phyloP scores from a whole-genome alignment of 2,888 invertebrate genomes.

The Amphipyra tragopoginis region DNA sequence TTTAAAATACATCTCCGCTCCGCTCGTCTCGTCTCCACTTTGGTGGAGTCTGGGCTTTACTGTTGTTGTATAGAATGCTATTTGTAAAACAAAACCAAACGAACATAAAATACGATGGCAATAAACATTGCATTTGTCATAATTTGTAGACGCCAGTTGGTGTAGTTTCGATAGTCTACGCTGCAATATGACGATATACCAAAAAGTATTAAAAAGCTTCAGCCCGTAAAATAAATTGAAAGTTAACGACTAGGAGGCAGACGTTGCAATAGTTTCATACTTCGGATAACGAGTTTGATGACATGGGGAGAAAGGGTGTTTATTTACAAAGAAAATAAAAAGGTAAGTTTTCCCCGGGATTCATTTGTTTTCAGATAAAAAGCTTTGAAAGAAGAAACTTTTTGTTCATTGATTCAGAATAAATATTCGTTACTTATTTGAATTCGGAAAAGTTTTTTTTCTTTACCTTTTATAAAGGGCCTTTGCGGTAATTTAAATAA shows the following conservation, averaged over 20 bases:
- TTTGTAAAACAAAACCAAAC: no score
- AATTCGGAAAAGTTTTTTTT: neutral
- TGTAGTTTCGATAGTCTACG: neutral
- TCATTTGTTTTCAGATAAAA: neutral
- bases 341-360: neutral
- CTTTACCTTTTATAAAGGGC: neutral
- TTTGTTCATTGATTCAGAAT: neutral
- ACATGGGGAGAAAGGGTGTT: conserved; percentile 6
- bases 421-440: neutral
- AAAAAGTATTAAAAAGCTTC: conserved; percentile 15
- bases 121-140: neutral
- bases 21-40: no score
- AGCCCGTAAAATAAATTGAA: conserved; percentile 31
- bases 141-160: neutral
- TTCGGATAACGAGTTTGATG: conserved; percentile 32
- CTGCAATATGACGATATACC: conserved; percentile 6
- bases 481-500: no score
- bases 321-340: neutral
- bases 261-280: conserved; percentile 27
- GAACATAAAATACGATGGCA: no score
- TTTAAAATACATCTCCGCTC: no score
- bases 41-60: no score
- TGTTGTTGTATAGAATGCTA: no score
- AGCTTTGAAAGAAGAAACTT: neutral
- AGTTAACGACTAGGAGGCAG: conserved; percentile 21